Base-by-base conservation (phyloP, 2,797 vertebrate species). In the Hemitrygon akajei region DNA sequence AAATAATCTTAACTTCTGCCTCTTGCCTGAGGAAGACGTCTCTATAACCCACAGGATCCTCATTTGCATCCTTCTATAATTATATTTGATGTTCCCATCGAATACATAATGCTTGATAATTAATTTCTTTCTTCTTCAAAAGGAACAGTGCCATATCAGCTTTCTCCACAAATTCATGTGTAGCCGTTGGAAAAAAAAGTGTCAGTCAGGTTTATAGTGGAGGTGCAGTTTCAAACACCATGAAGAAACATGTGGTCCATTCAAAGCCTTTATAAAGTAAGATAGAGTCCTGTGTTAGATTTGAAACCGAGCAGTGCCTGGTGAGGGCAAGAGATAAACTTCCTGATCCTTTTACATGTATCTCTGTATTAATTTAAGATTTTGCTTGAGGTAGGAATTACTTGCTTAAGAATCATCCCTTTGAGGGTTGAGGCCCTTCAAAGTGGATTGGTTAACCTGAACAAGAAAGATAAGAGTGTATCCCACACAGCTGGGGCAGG, bases 101-200 rank as follows among this genome's bases (percentile, higher is more conserved):
- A 60, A 58, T 87, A 87, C 30, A 66, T 63, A 18, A 60, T 30
- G 3, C 84, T 63, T 87, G 27, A 87, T 87, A 87, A 87, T 66
- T 87, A 66, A 87, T 87, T 87, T 60, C 30, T 20, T 18, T 87
- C 58, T 87, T 63, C 58, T 87, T 63, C 84, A 66, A 87, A 87
- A 58, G 84, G 58, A 87, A 87, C 58, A 11, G 58, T 86, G 47
- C 47, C 47, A 47, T 47, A 47, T 47, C 47, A 47, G 47, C 47
- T 47, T 87, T 87, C 84, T 87, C 30, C 84, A 87, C 84, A 66
- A 63, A 63, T 6, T 66, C 84, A n/a, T 87, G 47, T 84, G n/a
- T 47, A 63, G 84, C 84, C 84, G 7, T 58, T 34, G 58, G 60
- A 87, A 87, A 63, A 63, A 60, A 79, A 87, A 34, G 11, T 34